These are phyloP conservation scores for Aurelia sp. DNA, from an alignment of 30 jellyfish, hydroid and myxozoan species.

Conservation along the genomic window DNA sequence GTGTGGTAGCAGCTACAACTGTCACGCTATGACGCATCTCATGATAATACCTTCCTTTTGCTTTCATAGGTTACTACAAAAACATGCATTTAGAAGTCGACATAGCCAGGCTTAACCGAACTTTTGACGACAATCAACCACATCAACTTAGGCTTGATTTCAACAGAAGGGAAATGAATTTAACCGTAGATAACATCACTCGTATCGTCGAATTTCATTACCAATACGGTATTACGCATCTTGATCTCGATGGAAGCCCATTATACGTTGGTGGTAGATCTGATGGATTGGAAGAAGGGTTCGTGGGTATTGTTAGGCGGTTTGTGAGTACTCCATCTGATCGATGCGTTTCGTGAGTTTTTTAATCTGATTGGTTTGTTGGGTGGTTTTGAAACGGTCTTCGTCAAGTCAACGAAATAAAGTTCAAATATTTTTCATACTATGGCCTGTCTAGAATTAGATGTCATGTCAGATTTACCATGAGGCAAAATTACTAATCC, in stretches of 20 bases:
- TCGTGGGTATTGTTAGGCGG: conserved; percentile 90
- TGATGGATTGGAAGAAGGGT: conserved; percentile 85
- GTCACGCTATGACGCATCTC: too few relatives aligned
- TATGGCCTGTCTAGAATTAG: too few relatives aligned
- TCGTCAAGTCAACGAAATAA: too few relatives aligned
- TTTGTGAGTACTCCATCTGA: conserved; percentile 43
- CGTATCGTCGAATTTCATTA: conserved; percentile 86
- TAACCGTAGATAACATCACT: conserved; percentile 88
- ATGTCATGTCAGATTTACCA: too few relatives aligned
- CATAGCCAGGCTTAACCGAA: conserved; percentile 67
- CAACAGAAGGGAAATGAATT: conserved; percentile 86
- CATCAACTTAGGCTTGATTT: conserved; percentile 80
- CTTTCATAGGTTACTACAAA: conserved; percentile 59
- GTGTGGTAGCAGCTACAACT: too few relatives aligned
- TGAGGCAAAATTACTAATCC: too few relatives aligned
- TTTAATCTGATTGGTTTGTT: too few relatives aligned
- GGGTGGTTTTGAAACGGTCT: too few relatives aligned
- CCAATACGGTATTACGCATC: conserved; percentile 94
- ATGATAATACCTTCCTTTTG: too few relatives aligned
- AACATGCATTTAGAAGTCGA: conserved; percentile 88
- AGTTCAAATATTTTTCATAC: too few relatives aligned
- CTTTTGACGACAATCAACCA: conserved; percentile 90
- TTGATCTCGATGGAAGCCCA: conserved; percentile 94
- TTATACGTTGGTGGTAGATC: conserved; percentile 93
- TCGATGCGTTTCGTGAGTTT: conserved; percentile 57